Conservation (phyloP, 1,140 invertebrate genomes). For the Drosophila malerkotliana region DNA sequence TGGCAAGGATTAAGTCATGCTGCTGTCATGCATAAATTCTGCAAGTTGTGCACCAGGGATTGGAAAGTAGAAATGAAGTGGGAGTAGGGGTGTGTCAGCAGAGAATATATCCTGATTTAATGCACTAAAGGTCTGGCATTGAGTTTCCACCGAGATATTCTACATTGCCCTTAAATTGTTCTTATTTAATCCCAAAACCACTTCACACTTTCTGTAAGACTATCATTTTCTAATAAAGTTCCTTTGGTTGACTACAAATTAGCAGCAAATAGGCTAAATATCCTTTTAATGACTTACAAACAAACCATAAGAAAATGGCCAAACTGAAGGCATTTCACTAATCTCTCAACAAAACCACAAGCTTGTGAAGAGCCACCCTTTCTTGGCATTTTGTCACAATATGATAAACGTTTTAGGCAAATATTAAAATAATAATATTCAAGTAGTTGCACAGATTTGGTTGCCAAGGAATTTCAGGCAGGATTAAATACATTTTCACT, state of each 20-base stretch:
- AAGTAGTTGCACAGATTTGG: constrained; percentile 28
- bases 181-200: not conserved
- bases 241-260: constrained; percentile 19
- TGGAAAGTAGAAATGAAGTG: not conserved
- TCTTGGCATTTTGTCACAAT: constrained; percentile 26
- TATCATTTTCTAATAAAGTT: constrained; percentile 41
- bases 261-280: constrained; percentile 32
- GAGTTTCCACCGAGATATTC: not conserved
- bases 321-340: constrained; percentile 50
- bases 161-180: not conserved
- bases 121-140: not conserved
- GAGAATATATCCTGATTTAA: constrained; percentile 1
- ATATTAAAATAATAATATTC: constrained; percentile 48
- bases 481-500: constrained; percentile 18
- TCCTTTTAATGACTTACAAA: constrained; percentile 60
- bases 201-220: not conserved
- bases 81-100: not conserved
- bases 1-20: constrained; percentile 64
- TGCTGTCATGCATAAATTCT: constrained; percentile 74
- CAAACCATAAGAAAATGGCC: constrained; percentile 25
- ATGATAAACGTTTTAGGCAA: constrained; percentile 55
- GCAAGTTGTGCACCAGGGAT: constrained; percentile 58
- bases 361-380: constrained; percentile 1
- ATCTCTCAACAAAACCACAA: constrained; percentile 44
- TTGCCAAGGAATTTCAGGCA: constrained; percentile 8